A percentile compares a stretch with the other conserved stretches of the same genome.
phyloP scores from a whole-genome alignment of 1,140 invertebrate genomes.

The Sitobion miscanthi region DNA sequence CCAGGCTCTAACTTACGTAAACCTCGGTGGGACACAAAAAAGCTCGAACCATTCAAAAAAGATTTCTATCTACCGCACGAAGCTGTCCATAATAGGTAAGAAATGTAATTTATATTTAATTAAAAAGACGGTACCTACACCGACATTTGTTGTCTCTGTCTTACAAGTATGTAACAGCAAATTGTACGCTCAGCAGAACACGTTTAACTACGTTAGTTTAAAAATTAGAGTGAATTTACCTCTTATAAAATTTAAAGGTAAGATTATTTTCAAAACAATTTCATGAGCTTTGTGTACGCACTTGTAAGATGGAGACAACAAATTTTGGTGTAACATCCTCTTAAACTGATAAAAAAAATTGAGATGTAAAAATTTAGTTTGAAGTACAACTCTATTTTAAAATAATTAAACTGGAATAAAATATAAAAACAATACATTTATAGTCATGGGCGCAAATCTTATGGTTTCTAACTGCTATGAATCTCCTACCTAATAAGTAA shows the following conservation, averaged over 20 bases:
- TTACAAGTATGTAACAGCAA: too few relatives aligned
- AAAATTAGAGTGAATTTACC: too few relatives aligned
- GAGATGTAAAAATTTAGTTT: not conserved
- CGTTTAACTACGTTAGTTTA: too few relatives aligned
- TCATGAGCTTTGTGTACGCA: too few relatives aligned
- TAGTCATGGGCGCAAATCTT: not conserved
- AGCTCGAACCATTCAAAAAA: slow-evolving; percentile 88
- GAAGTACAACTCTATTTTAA: not conserved
- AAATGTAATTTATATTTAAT: not conserved
- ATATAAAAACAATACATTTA: not conserved
- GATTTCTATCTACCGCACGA: slow-evolving; percentile 90
- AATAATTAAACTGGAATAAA: not conserved
- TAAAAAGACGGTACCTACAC: not conserved
- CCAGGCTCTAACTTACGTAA: slow-evolving; percentile 62
- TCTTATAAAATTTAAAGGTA: too few relatives aligned
- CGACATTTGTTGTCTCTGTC: too few relatives aligned
- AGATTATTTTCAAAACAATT: too few relatives aligned
- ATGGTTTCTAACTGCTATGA: not conserved
- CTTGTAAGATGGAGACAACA: too few relatives aligned
- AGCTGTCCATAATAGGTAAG: slow-evolving; percentile 70
- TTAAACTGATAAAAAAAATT: not conserved
- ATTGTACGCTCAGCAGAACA: too few relatives aligned
- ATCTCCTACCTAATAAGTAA: not conserved
- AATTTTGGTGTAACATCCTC: too few relatives aligned
- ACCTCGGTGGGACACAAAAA: slow-evolving; percentile 80